A percentile compares a stretch with the other conserved stretches of the same genome.
Evolutionary conservation across 2,797 vertebrate genomes (phyloP).

Genomic region (Danio aesculapii): DNA sequence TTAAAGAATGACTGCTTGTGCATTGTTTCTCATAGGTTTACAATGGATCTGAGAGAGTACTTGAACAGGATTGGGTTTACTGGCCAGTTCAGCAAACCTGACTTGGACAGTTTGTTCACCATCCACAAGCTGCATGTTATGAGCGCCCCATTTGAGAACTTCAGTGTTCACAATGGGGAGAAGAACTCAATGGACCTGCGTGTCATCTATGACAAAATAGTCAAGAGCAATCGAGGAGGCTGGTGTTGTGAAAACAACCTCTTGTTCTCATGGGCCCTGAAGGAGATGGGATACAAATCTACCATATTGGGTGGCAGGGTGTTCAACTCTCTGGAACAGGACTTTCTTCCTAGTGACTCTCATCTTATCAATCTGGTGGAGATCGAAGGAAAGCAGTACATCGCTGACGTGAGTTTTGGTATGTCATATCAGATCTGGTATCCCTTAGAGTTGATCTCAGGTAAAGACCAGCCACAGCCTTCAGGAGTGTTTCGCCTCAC

Average conservation of each 20-base stretch:
- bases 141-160: slow-evolving; percentile 86
- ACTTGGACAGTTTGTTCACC: slow-evolving; percentile 78
- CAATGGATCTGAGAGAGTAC: slow-evolving; percentile 87
- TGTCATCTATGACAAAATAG: slow-evolving; percentile 80
- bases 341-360: slow-evolving; percentile 50
- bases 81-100: slow-evolving; percentile 67
- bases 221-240: slow-evolving; percentile 81
- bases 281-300: slow-evolving; percentile 79
- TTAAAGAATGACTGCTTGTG: neutral
- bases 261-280: slow-evolving; percentile 85
- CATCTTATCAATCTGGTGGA: slow-evolving; percentile 82
- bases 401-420: slow-evolving; percentile 83
- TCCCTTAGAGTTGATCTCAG: slow-evolving; percentile 83
- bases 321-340: slow-evolving; percentile 12
- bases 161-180: slow-evolving; percentile 88
- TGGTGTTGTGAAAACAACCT: slow-evolving; percentile 88
- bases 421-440: slow-evolving; percentile 83
- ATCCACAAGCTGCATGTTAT: slow-evolving; percentile 81
- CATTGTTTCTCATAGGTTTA: slow-evolving; percentile 48
- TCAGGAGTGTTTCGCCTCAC: slow-evolving; percentile 80
- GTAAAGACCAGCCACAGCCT: slow-evolving; percentile 83
- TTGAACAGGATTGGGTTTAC: slow-evolving; percentile 85
- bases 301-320: slow-evolving; percentile 73
- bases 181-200: slow-evolving; percentile 75
- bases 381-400: slow-evolving; percentile 76